A percentile compares a stretch with the other conserved stretches of the same genome.
These are phyloP conservation scores for Artemisiospiza belli DNA, from an alignment of 2,113 vertebrate species.

Conservation along the genomic window DNA sequence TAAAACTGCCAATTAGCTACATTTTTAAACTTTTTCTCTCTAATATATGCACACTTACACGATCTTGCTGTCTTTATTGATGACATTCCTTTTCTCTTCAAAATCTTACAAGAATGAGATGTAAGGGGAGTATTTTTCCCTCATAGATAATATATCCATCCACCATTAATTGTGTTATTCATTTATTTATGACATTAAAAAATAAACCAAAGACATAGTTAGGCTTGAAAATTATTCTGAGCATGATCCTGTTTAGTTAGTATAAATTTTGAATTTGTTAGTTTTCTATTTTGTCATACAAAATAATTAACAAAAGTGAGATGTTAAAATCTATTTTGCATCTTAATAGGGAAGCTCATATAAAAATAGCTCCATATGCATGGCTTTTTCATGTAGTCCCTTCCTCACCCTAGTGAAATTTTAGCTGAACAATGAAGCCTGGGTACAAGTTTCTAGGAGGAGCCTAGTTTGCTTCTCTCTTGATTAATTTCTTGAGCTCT, in stretches of 20 bases:
- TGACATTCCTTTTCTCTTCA: background rate
- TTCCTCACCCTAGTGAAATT: background rate
- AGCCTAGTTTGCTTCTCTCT: background rate
- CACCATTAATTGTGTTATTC: accelerated
- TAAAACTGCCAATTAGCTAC: background rate
- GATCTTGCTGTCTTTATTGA: background rate
- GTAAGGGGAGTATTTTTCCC: background rate
- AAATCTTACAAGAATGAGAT: background rate
- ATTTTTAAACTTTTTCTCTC: background rate
- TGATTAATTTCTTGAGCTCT: background rate
- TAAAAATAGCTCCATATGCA: background rate
- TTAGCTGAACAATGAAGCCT: background rate
- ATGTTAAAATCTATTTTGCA: background rate
- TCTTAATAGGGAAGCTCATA: background rate
- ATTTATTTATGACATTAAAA: background rate
- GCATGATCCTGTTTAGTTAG: background rate
- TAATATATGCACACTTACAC: background rate
- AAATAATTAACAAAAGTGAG: background rate
- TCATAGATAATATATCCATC: background rate
- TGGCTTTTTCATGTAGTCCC: background rate
- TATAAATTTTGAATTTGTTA: background rate
- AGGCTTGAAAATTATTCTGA: background rate
- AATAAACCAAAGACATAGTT: background rate
- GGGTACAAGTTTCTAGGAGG: background rate
- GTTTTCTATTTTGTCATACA: background rate